phyloP scores from a whole-genome alignment of 2,113 vertebrate genomes.

The Cololabis saira region DNA sequence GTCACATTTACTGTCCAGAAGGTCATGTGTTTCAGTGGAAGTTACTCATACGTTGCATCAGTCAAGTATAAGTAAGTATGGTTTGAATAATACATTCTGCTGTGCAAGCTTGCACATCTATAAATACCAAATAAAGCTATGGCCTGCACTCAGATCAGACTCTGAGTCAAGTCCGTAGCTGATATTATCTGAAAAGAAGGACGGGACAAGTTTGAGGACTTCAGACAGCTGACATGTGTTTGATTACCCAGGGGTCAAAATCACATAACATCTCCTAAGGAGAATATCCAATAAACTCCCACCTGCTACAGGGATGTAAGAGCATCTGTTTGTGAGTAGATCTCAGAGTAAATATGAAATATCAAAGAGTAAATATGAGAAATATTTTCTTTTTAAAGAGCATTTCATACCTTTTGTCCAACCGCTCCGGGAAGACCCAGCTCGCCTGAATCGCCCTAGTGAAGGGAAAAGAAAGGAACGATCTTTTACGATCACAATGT shows the following conservation, averaged over 20 bases:
- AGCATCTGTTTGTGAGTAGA: background rate
- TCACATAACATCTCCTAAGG: no score
- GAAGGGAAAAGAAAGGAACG: slow-evolving; percentile 1
- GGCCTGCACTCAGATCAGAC: slow-evolving; percentile 26
- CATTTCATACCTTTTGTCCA: slow-evolving; percentile 87
- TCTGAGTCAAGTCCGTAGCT: slow-evolving; percentile 10
- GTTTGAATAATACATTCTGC: no score
- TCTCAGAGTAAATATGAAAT: no score
- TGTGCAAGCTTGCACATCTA: no score
- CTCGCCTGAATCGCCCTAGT: slow-evolving; percentile 86
- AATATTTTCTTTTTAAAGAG: background rate
- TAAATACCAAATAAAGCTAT: slow-evolving; percentile 10
- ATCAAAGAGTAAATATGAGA: no score
- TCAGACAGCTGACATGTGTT: no score
- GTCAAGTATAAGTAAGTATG: no score
- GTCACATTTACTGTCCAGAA: background rate
- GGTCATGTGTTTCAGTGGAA: no score
- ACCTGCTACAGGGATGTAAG: background rate
- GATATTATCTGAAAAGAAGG: slow-evolving; percentile 35
- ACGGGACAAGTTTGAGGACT: no score
- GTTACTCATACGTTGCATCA: no score
- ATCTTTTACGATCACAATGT: no score
- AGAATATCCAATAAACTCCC: background rate
- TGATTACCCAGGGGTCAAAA: no score
- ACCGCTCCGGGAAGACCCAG: slow-evolving; percentile 85